Base-by-base conservation (phyloP, 23 tunicate species). In the Diplosoma virens region DNA sequence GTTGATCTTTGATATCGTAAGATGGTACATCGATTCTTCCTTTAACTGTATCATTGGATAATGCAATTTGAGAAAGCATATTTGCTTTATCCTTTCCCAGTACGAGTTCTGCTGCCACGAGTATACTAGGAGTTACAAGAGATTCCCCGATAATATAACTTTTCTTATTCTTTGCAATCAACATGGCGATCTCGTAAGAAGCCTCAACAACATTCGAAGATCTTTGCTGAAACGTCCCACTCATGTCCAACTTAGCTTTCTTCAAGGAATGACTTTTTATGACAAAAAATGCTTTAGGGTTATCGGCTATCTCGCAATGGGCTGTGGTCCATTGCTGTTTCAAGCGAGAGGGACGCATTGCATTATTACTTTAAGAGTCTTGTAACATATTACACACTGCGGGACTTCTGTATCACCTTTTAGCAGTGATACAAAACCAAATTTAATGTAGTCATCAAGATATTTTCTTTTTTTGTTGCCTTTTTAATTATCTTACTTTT, bases 51-150 rank as follows among this genome's bases (percentile, higher is more conserved):
- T 18, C 68, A 34, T 75, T 75, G 52, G 80, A 75, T 75, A 75
- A 50, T 75, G 80, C 52, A 75, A 75, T 75, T 75, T 75, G 67
- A 75, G 80, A 75, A 58, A 75, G 80, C 80, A 34, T 56, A 58
- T 56, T 75, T 75, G 80, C 80, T 75, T 75, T 75, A 58, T 75
- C 68, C 32, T 75, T 58, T 67, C 80, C 80, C 80, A 75, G 68
- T 75, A 75, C 68, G 52, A 75, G 80, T 75, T 75, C 80, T 75
- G 80, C 80, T 75, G 80, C 80, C 50, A 73, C 79, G 24, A 75
- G 58, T 33, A 58, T 75, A 58, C 80, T 56, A 14, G 80, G 80
- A 31, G 56, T 75, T 58, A 58, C 30, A 34, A 75, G 80, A 58
- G 68, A 75, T 28, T 75, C 67, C 80, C 80, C 80, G 80, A 75